phyloP scores from a whole-genome alignment of 1,140 invertebrate species.

The Polypedilum pembai region DNA sequence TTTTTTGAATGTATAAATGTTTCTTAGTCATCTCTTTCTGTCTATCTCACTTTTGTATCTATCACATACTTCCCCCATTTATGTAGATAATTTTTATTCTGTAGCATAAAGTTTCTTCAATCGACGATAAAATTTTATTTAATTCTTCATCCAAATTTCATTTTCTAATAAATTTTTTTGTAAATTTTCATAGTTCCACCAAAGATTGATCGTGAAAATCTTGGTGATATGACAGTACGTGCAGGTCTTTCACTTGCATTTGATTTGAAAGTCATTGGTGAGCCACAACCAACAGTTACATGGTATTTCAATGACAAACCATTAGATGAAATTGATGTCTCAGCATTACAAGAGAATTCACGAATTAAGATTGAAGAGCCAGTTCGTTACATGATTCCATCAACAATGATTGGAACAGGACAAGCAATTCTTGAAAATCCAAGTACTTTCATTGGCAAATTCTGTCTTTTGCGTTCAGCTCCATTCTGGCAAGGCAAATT shows the following conservation, averaged over 20 bases:
- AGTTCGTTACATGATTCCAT: background rate
- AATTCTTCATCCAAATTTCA: slow-evolving; percentile 30
- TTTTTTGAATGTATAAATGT: background rate
- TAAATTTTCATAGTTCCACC: slow-evolving; percentile 66
- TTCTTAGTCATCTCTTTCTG: too few species aligned
- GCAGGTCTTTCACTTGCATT: slow-evolving; percentile 86
- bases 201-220: slow-evolving; percentile 82
- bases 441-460: slow-evolving; percentile 19
- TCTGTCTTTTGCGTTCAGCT: background rate
- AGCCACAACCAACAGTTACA: slow-evolving; percentile 85
- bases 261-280: slow-evolving; percentile 89
- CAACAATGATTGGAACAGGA: background rate
- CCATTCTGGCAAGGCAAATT: slow-evolving; percentile 22
- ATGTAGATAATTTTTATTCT: background rate
- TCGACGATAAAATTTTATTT: background rate
- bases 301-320: slow-evolving; percentile 66
- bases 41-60: too few species aligned
- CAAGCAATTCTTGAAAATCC: background rate
- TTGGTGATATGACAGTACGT: slow-evolving; percentile 79
- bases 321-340: slow-evolving; percentile 30
- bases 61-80: background rate
- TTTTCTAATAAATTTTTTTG: slow-evolving; percentile 34
- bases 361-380: background rate
- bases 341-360: background rate
- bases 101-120: slow-evolving; percentile 11